Conservation (phyloP, 2,113 vertebrate genomes). For the Trichomycterus rosablanca region DNA sequence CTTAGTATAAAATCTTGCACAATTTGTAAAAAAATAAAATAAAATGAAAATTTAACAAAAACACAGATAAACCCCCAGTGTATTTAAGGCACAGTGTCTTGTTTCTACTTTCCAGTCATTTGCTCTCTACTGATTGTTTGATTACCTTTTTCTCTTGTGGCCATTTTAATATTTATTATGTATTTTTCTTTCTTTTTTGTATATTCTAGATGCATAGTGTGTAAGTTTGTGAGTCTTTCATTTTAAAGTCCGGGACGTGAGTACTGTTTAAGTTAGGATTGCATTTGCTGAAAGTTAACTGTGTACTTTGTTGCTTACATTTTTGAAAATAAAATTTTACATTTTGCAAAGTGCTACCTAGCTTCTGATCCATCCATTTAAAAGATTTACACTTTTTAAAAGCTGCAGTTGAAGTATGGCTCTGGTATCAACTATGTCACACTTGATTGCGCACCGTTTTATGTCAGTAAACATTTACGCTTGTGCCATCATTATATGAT, state of each 20-base stretch:
- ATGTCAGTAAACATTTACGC: too few species aligned
- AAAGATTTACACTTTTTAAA: too few species aligned
- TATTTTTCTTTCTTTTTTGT: constrained; percentile 98
- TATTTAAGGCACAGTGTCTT: constrained; percentile 95
- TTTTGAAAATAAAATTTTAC: constrained; percentile 97
- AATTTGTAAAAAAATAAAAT: constrained; percentile 96
- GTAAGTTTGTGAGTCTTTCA: constrained; percentile 96
- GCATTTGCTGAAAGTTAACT: constrained; percentile 99
- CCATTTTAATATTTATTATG: constrained; percentile 89
- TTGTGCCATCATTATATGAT: too few species aligned
- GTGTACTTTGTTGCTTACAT: constrained; percentile 98
- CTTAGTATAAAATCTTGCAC: constrained; percentile 99
- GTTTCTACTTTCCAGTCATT: constrained; percentile 98
- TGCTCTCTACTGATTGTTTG: constrained; percentile 93
- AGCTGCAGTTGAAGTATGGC: too few species aligned
- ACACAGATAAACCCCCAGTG: constrained; percentile 65
- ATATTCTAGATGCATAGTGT: constrained; percentile 96
- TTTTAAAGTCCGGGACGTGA: constrained; percentile 97
- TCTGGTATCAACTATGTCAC: too few species aligned
- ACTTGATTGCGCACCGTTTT: too few species aligned
- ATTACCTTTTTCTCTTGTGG: constrained; percentile 92
- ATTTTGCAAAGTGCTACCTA: constrained; percentile 83
- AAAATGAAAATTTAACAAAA: constrained; percentile 46
- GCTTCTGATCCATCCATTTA: constrained; percentile 70
- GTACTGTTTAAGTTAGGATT: constrained; percentile 98